Conservation (phyloP, 2,888 invertebrate genomes). For the Iselma pallidipennis region DNA sequence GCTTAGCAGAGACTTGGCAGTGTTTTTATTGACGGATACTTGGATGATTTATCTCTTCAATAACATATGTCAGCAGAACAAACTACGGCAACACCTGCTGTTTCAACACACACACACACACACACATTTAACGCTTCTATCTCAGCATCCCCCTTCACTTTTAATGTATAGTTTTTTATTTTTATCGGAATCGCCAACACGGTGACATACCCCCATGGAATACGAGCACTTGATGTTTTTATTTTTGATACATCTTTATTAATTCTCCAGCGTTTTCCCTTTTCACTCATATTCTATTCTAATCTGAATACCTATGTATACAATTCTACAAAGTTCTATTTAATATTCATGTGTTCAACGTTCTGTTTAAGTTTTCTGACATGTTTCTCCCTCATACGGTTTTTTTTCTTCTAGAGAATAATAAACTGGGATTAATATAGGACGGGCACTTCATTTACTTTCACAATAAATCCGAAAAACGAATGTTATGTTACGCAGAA, state of each 20-base stretch:
- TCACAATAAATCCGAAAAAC: conserved; percentile 4
- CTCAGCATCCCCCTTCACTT: background rate
- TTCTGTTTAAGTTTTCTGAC: background rate
- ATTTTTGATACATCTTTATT: conserved; percentile 8
- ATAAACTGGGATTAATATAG: conserved; percentile 3
- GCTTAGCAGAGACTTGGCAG: conserved; percentile 28
- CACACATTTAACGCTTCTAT: conserved; percentile 22
- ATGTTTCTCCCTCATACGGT: background rate
- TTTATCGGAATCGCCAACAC: conserved; percentile 11
- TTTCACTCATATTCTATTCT: background rate
- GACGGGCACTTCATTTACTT: background rate
- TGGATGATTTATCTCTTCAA: conserved; percentile 43
- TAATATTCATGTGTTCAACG: background rate
- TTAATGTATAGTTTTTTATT: background rate
- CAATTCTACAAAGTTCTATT: background rate
- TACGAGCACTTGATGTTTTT: background rate
- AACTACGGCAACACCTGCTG: conserved; percentile 40
- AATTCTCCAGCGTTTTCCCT: background rate
- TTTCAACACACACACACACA: conserved; percentile 29
- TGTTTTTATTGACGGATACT: conserved; percentile 40
- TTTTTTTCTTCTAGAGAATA: background rate
- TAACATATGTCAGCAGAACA: conserved; percentile 41
- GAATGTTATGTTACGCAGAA: conserved; percentile 7
- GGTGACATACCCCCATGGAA: background rate
- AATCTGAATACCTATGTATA: background rate